phyloP scores from a whole-genome alignment of 1,140 invertebrate species.

The Nephotettix cincticeps region DNA sequence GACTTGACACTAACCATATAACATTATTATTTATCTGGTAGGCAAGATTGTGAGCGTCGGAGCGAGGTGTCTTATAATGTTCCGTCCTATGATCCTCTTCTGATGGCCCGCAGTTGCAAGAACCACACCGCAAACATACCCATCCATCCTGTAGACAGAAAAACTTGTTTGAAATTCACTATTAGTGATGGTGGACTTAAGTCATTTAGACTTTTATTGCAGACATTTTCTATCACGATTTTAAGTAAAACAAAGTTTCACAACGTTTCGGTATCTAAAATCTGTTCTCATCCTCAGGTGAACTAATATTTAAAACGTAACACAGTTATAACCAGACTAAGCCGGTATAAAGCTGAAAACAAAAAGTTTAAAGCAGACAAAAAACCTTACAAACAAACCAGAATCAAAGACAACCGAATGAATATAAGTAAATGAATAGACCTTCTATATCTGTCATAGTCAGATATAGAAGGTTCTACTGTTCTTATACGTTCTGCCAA shows the following conservation, averaged over 20 bases:
- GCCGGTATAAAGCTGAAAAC: not conserved
- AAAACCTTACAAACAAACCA: not conserved
- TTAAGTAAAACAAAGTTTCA: too few species aligned
- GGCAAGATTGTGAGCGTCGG: slow-evolving; percentile 71
- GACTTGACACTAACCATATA: slow-evolving; percentile 70
- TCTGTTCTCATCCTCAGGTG: too few species aligned
- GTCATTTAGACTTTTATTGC: not conserved
- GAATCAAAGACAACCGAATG: not conserved
- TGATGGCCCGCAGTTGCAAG: slow-evolving; percentile 71
- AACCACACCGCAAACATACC: slow-evolving; percentile 60
- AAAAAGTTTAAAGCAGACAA: too few species aligned
- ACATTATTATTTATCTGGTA: slow-evolving; percentile 70
- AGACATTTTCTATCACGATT: too few species aligned
- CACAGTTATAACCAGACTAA: not conserved
- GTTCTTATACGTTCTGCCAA: too few species aligned
- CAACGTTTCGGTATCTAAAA: too few species aligned
- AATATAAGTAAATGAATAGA: not conserved
- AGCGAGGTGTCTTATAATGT: slow-evolving; percentile 74
- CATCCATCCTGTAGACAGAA: slow-evolving; percentile 42
- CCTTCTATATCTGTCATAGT: too few species aligned
- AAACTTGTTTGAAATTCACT: not conserved
- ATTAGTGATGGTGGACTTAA: not conserved
- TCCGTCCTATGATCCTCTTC: slow-evolving; percentile 70
- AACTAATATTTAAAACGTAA: too few species aligned
- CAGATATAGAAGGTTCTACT: too few species aligned